Evolutionary conservation across 2,113 vertebrate genomes (phyloP), one percentile per base, ranked within the genome.

Genomic region (Rhineura floridana): DNA sequence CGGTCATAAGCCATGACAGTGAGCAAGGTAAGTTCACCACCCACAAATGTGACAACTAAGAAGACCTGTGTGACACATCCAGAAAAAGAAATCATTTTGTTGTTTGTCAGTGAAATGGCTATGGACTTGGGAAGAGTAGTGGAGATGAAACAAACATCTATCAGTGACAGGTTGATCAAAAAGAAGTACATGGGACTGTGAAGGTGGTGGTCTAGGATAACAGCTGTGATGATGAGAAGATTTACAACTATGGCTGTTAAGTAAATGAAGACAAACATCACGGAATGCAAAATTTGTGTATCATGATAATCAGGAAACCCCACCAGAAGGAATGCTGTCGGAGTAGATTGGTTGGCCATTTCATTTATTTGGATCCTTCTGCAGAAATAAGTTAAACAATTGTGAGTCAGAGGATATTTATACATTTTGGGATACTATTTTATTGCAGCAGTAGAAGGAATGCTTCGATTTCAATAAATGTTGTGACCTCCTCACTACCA

Each of bases 1-100:
- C 48, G 65, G 65, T 70, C 82, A 52, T 84, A 84, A 52, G 69
- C 83, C 83, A 84, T 84, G 6, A 84, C 48, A 4, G 83, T 73
- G 21, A 84, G 83, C n/a, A 59, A n/a, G 5, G 30, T n/a, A 17
- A 72, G 23, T 33, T 84, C 82, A 9, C 13, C 42, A 39, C 67
- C 44, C 6, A 33, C 67, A 52, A 36, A 72, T 23, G 44, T 52
- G 10, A 84, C 10, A 52, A 72, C 44, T 72, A 72, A 52, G 44
- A 84, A 84, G 8, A 72, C n/a, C 67, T 84, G 82, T 1, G 21
- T 30, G 0, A 84, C 67, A n/a, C 82, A 84, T 8, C 84, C 84
- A 48, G 42, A 3, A 46, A 65, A 48, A 28, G 84, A 50, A 65
- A 85, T 85, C 52, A 28, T 6, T 36, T 62, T 81, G 52, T 39